These are phyloP conservation scores for Bimastos eiseni DNA, from an alignment of 2,888 invertebrate genomes.

Conservation along the genomic window DNA sequence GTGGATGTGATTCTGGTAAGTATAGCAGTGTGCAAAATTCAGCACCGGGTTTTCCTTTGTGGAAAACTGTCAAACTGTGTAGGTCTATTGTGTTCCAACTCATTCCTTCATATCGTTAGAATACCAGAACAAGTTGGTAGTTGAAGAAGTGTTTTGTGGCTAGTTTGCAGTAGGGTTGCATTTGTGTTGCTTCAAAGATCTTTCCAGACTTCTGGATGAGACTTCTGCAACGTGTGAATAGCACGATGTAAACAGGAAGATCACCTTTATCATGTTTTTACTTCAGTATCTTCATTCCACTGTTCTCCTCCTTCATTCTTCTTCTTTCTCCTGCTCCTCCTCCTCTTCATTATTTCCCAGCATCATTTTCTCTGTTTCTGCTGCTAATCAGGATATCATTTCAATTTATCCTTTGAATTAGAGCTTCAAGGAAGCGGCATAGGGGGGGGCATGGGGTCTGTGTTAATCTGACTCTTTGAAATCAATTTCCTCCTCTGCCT, in stretches of 20 bases:
- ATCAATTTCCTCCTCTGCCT: not conserved
- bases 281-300: not conserved
- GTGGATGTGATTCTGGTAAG: not conserved
- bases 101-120: not conserved
- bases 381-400: slow-evolving; percentile 4
- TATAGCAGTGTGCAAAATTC: not conserved
- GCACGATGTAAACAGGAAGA: not conserved
- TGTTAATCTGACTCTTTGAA: not conserved
- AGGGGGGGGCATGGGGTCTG: not conserved
- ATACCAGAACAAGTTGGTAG: not conserved
- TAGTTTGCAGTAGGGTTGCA: not conserved
- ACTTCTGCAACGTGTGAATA: not conserved
- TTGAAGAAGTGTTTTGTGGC: not conserved
- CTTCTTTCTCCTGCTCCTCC: not conserved
- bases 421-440: not conserved
- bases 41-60: not conserved
- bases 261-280: not conserved
- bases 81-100: not conserved
- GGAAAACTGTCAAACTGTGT: not conserved
- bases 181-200: not conserved
- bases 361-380: not conserved
- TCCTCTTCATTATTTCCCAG: not conserved
- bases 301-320: not conserved
- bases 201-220: not conserved
- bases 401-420: not conserved